Base-by-base conservation (phyloP, 2,888 invertebrate genomes). In the Meganola albula region DNA sequence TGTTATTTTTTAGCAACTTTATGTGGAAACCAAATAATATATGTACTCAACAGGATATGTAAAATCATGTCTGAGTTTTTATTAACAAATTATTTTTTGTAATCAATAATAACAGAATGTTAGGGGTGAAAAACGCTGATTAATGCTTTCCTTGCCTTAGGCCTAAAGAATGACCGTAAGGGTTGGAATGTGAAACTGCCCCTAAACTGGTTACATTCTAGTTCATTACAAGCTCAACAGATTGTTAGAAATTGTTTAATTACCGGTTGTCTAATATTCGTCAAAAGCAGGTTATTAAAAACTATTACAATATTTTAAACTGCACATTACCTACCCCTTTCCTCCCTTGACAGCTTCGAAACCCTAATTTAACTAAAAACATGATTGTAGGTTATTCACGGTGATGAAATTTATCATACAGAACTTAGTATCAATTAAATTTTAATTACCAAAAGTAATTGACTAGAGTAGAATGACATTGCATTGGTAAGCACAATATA, bases 281-380 rank as follows among this genome's bases (percentile, higher is more conserved):
- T 73, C 66, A 72, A 71, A 74, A 71, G 62, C 55, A 48, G 63
- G 71, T 74, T 75, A 83, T 85, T 84, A 80, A 74, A 83, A 80
- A 72, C 77, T 74, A 82, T 85, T 82, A 82, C 68, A 67, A 71
- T 70, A 69, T 75, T 69, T 76, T 62, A 74, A 71, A 68, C 58
- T 54, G 56, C 65, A 59, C 46, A 67, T 64, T n/a, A 69, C 58
- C 50, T 59, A 54, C 56, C 59, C 60, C 57, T 62, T 63, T 58
- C 53, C 53, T 44, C 56, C 48, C 58, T 56, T 64, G 68, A 72
- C 71, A 69, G 58, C 58, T 52, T 47, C 40, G n/a, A 73, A 61
- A 63, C 65, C 59, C 61, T 75, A 74, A 79, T 80, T 82, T 71
- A 69, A 68, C 70, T 75, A 72, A 79, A 78, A 75, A 64, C 69